These are phyloP conservation scores for Leptodactylus fuscus DNA, from an alignment of 2,113 vertebrate species.

Conservation along the genomic window DNA sequence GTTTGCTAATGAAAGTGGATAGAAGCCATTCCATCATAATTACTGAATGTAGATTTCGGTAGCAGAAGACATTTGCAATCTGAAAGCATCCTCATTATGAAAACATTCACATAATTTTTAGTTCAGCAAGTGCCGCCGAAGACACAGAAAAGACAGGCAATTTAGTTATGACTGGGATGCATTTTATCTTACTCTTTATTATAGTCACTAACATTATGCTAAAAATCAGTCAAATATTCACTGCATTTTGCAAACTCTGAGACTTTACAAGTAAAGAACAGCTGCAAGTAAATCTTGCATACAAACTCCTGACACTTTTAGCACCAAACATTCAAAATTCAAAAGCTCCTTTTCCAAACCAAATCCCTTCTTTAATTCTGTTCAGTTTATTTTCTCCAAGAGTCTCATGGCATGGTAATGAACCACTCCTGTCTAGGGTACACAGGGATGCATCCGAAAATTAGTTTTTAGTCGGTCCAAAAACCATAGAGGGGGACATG, in stretches of 20 bases:
- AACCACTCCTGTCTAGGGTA: not conserved
- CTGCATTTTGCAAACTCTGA: slow-evolving; percentile 4
- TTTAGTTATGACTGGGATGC: slow-evolving; percentile 26
- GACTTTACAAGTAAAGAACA: slow-evolving; percentile 19
- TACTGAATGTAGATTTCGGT: slow-evolving; percentile 42
- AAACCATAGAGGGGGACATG: too few relatives aligned
- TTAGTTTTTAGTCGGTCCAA: too few relatives aligned
- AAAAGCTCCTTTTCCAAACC: not conserved
- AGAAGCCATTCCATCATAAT: slow-evolving; percentile 50
- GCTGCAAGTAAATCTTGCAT: slow-evolving; percentile 1
- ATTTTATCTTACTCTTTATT: slow-evolving; percentile 30
- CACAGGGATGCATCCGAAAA: too few relatives aligned
- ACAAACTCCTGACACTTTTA: not conserved
- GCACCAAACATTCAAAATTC: not conserved
- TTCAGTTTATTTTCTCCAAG: not conserved
- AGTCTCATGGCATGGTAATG: not conserved
- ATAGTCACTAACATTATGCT: slow-evolving; percentile 4
- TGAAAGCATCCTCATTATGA: slow-evolving; percentile 36
- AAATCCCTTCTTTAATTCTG: not conserved
- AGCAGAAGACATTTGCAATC: slow-evolving; percentile 34
- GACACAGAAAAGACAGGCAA: slow-evolving; percentile 37
- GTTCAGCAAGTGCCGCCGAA: slow-evolving; percentile 16
- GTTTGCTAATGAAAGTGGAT: slow-evolving; percentile 49
- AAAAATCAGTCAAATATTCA: slow-evolving; percentile 24
- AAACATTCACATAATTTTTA: slow-evolving; percentile 43